Evolutionary conservation across 2,113 vertebrate genomes (phyloP), one percentile per base, ranked within the genome.

Genomic region (Xiphophorus maculatus): DNA sequence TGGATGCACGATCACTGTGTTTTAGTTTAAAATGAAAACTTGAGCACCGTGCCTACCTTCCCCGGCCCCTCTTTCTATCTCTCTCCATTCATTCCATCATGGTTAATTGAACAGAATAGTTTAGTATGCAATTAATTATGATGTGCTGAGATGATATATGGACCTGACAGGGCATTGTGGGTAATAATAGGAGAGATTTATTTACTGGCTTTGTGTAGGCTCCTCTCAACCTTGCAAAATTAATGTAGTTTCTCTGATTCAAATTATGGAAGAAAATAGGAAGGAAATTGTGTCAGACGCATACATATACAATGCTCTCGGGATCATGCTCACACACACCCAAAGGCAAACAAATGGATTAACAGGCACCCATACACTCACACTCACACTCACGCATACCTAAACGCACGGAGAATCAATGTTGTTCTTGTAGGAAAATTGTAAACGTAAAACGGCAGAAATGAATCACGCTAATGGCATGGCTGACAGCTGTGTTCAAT

Each of bases 401-500:
- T 68, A 76, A 71, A 79, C 71, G 79, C 79, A 79, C 63, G 33
- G 74, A 71, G 89, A 94, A 95, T 94, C 93, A 85, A 93, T 94
- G 91, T 91, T 93, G 90, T 87, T 93, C 92, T 93, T 95, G 93
- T 94, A 91, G 89, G 87, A 84, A 94, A 93, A 92, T 89, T 94
- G 93, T 91, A 93, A 95, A 94, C 93, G 91, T 94, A 92, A 93
- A 94, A 94, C 82, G 89, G 91, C 91, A 94, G 82, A 91, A 94
- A 95, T 95, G 91, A 94, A 95, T 95, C 94, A 95, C 90, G 89
- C 88, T 95, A 95, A 95, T 95, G 92, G 93, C 91, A 93, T 77
- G 86, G 90, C 90, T 94, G 95, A 94, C 94, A 95, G 92, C 87
- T 89, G 83, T 88, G 91, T 92, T 95, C 93, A 94, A 94, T 95